Evolutionary conservation across 2,797 vertebrate genomes (phyloP).

Genomic region (Coluber constrictor): DNA sequence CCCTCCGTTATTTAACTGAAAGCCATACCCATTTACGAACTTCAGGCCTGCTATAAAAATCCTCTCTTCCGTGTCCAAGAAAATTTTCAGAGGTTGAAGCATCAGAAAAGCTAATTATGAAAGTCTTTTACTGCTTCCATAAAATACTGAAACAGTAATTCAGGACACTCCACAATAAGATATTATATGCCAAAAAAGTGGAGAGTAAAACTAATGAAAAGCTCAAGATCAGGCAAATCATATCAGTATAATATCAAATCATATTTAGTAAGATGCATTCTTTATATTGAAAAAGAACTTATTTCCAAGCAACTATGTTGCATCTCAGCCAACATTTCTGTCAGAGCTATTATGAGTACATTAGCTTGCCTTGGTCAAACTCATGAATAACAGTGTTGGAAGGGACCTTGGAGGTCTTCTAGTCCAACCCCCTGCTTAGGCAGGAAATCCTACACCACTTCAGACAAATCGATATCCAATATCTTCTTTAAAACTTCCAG

Average conservation of each 20-base stretch:
- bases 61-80: conserved; percentile 69
- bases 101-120: conserved; percentile 78
- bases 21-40: conserved; percentile 76
- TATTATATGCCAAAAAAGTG: conserved; percentile 51
- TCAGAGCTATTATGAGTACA: not conserved
- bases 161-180: conserved; percentile 64
- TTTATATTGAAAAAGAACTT: not conserved
- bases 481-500: too few species aligned
- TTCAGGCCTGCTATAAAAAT: conserved; percentile 69
- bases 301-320: not conserved
- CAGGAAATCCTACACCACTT: too few species aligned
- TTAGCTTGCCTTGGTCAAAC: not conserved
- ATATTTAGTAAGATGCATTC: not conserved
- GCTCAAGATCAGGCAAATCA: conserved; percentile 58
- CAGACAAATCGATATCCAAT: too few species aligned
- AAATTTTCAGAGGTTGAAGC: conserved; percentile 72
- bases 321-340: not conserved
- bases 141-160: conserved; percentile 64
- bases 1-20: conserved; percentile 73
- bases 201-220: conserved; percentile 61
- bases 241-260: not conserved
- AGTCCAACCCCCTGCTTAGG: too few species aligned
- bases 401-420: too few species aligned
- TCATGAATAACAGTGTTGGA: too few species aligned
- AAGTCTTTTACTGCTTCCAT: conserved; percentile 58